Evolutionary conservation across 2,888 invertebrate genomes (phyloP).

Genomic region (Arge pagana): DNA sequence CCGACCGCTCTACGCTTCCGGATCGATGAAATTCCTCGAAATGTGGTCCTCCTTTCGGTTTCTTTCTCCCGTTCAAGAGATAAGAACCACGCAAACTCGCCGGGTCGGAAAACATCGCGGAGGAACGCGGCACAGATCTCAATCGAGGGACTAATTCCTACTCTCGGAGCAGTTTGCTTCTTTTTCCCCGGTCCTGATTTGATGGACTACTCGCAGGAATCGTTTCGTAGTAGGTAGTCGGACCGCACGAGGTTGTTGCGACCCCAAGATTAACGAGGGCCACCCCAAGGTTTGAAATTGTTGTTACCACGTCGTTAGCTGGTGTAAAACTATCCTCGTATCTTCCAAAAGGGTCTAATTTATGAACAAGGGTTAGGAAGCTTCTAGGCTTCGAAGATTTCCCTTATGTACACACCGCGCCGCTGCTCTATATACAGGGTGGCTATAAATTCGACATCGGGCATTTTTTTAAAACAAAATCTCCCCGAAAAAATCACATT

Average conservation of each 20-base stretch:
- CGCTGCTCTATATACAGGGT: too few relatives aligned
- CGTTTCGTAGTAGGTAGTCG: conserved; percentile 7
- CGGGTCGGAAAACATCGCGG: not conserved
- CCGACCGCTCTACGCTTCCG: too few relatives aligned
- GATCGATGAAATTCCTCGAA: too few relatives aligned
- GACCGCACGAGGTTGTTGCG: conserved; percentile 4
- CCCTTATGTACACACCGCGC: too few relatives aligned
- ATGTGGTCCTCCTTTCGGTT: too few relatives aligned
- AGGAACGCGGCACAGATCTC: conserved; percentile 11
- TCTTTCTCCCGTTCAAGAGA: too few relatives aligned
- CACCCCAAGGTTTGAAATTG: conserved; percentile 17
- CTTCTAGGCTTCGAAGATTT: too few relatives aligned
- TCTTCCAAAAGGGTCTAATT: conserved; percentile 5
- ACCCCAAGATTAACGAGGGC: conserved; percentile 20
- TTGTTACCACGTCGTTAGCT: conserved; percentile 16
- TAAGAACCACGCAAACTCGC: too few relatives aligned
- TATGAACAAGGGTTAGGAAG: too few relatives aligned
- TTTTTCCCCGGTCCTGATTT: not conserved
- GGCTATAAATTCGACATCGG: too few relatives aligned
- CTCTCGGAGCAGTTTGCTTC: conserved; percentile 1
- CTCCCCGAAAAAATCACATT: too few relatives aligned
- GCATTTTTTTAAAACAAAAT: too few relatives aligned
- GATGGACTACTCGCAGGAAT: conserved; percentile 8
- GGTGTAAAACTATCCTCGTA: conserved; percentile 7
- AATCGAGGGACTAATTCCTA: conserved; percentile 15